Base-by-base conservation (phyloP, 2,888 invertebrate species). In the Phortica magna region DNA sequence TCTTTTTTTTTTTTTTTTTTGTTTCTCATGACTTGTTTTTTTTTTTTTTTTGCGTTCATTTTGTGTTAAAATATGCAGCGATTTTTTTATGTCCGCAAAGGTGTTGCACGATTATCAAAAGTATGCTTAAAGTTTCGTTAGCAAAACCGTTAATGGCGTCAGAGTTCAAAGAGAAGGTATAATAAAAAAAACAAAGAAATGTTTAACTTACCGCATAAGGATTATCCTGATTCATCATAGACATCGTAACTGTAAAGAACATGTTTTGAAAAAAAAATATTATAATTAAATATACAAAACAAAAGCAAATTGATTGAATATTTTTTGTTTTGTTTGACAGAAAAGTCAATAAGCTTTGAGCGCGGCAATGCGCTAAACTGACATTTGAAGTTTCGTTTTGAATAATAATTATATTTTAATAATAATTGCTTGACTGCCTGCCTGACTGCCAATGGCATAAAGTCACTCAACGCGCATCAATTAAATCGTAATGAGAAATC, bases 211-310 rank as follows among this genome's bases (percentile, higher is more conserved):
- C 90, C 90, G 90, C 90, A 88, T 90, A 90, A 77, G 90, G 90
- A 88, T 90, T 90, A 79, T 90, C 90, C 86, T 90, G 90, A 81
- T 90, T 90, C 90, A 90, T 90, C 90, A 90, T 90, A 81, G 78
- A n/a, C 41, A 81, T 76, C 74, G 79, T 71, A 76, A 76, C 77
- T n/a, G 67, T 7, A 22, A 22, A 61, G 19, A 61, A 61, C 61
- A 9, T 61, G n/a, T 61, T 4, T 48, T 48, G 9, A 73, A 74
- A 53, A 14, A 70, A 55, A 68, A 67, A 61, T 71, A 73, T 22
- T 39, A 57, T 75, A 55, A 75, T 71, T 74, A 74, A 75, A 61
- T 68, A 43, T 31, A 31, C 31, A 31, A 31, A 31, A 31, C 31
- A 31, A 31, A 31, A 31, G 31, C 31, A 31, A 31, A 31, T 31